A percentile compares a stretch with the other conserved stretches of the same genome.
Evolutionary conservation across 2,113 vertebrate species (phyloP).

Genomic region (Hyla sarda): DNA sequence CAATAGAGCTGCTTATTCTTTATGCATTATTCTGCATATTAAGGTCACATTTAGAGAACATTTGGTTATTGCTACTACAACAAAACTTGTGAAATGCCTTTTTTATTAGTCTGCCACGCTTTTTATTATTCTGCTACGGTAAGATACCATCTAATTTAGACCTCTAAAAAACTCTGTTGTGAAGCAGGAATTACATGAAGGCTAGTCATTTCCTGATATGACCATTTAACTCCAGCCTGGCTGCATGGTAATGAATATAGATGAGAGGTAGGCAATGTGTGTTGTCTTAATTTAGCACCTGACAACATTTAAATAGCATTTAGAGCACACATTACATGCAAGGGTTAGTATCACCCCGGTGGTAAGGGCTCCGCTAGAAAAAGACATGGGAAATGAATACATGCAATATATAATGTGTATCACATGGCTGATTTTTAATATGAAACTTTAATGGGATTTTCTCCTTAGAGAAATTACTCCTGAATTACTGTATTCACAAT

Average conservation of each 20-base stretch:
- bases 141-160: constrained; percentile 40
- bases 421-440: constrained; percentile 46
- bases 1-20: background rate
- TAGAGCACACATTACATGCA: constrained; percentile 55
- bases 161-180: constrained; percentile 36
- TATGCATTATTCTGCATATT: background rate
- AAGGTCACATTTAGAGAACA: background rate
- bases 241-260: constrained; percentile 55
- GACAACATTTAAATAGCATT: constrained; percentile 60
- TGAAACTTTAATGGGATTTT: constrained; percentile 44
- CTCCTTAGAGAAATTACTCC: constrained; percentile 21
- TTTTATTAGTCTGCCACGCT: background rate
- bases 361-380: constrained; percentile 3
- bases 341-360: constrained; percentile 48
- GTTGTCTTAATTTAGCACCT: constrained; percentile 59
- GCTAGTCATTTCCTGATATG: constrained; percentile 35
- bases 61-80: background rate
- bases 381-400: constrained; percentile 13
- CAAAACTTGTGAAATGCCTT: background rate
- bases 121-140: constrained; percentile 1
- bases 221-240: constrained; percentile 45
- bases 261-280: constrained; percentile 49
- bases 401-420: constrained; percentile 34
- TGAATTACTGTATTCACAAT: constrained; percentile 21
- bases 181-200: constrained; percentile 27